phyloP scores from a whole-genome alignment of 1,140 invertebrate species.

The Halyomorpha halys region DNA sequence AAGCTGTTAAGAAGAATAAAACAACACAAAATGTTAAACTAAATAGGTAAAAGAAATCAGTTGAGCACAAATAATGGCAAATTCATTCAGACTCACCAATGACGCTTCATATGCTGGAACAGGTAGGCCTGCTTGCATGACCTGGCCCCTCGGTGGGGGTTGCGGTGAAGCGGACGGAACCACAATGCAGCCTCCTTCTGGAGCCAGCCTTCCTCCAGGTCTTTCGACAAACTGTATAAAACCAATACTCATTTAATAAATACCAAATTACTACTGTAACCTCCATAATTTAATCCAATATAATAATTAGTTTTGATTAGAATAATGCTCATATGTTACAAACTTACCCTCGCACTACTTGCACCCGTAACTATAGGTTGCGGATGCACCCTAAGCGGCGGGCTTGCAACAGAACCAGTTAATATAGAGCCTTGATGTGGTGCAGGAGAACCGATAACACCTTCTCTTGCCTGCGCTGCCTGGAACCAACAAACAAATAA shows the following conservation, averaged over 20 bases:
- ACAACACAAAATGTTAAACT: constrained; percentile 20
- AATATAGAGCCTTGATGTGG: constrained; percentile 35
- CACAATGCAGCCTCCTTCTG: constrained; percentile 42
- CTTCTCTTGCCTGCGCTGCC: constrained; percentile 26
- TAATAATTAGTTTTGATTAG: neutral
- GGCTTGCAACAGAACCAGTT: constrained; percentile 44
- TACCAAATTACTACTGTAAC: neutral
- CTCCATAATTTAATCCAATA: neutral
- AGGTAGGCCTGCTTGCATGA: constrained; percentile 43
- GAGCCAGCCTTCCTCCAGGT: neutral
- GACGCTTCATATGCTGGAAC: constrained; percentile 50
- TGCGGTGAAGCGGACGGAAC: constrained; percentile 44
- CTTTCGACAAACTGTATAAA: neutral
- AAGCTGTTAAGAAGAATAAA: constrained; percentile 1
- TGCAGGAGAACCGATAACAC: constrained; percentile 27
- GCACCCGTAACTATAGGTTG: constrained; percentile 40
- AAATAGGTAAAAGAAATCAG: neutral
- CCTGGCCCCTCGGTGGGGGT: constrained; percentile 29
- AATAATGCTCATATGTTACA: neutral
- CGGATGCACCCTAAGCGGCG: constrained; percentile 43
- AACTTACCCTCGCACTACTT: constrained; percentile 34
- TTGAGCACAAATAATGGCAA: constrained; percentile 1
- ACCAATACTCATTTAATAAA: neutral
- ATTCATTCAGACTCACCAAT: constrained; percentile 49
- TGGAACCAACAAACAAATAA: constrained; percentile 9